Percentiles rank a stretch among this genome's conserved stretches.
These are phyloP conservation scores for Gonatopus flavifemur DNA, from an alignment of 1,140 invertebrate genomes.

Conservation along the genomic window DNA sequence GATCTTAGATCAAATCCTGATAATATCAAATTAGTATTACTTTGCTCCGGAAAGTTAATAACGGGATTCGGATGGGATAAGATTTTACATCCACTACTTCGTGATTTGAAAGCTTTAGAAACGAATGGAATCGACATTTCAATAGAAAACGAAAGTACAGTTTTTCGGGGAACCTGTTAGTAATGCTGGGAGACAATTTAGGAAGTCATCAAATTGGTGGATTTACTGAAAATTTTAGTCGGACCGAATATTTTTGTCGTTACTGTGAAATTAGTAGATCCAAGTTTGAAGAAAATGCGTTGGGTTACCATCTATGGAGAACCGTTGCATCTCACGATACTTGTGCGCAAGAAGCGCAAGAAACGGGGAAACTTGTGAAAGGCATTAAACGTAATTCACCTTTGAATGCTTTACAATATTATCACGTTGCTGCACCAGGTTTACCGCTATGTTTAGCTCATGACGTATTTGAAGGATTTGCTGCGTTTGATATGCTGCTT, in stretches of 20 bases:
- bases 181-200: not conserved
- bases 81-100: not conserved
- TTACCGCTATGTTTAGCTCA: too few species aligned
- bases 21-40: not conserved
- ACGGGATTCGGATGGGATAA: not conserved
- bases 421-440: too few species aligned
- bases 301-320: not conserved
- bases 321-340: not conserved
- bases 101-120: not conserved
- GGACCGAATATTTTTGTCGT: not conserved
- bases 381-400: not conserved
- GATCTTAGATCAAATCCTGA: not conserved
- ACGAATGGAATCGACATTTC: not conserved
- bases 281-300: not conserved
- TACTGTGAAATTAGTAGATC: not conserved
- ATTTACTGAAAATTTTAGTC: not conserved
- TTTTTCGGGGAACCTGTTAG: not conserved
- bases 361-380: not conserved
- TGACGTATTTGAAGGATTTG: not conserved
- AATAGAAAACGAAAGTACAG: not conserved
- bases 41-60: not conserved
- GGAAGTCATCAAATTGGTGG: not conserved
- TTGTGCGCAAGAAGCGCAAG: not conserved
- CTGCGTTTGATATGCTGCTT: not conserved
- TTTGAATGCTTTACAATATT: not conserved